Evolutionary conservation across 1,140 invertebrate species (phyloP).

Genomic region (Teleogryllus occipitalis): DNA sequence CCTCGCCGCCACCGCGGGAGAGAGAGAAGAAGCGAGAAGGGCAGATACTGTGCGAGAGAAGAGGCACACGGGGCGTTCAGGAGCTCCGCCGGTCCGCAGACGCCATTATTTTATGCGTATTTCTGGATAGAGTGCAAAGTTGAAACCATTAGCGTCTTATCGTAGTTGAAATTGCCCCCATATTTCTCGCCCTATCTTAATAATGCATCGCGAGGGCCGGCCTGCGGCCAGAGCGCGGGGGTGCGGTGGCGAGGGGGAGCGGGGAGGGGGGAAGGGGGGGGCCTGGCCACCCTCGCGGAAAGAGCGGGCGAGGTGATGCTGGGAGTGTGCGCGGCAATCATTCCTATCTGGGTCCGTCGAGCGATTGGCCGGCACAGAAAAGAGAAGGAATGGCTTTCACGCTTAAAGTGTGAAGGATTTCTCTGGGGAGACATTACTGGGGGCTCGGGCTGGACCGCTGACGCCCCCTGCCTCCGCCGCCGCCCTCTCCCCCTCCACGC

Average conservation of each 20-base stretch:
- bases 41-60: background rate
- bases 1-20: background rate
- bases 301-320: background rate
- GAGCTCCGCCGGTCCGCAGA: conserved; percentile 8
- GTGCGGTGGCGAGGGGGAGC: background rate
- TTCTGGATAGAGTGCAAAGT: conserved; percentile 25
- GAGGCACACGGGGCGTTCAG: background rate
- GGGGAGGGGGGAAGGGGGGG: background rate
- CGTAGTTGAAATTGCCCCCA: conserved; percentile 22
- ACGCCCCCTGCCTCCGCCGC: background rate
- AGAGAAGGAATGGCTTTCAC: conserved; percentile 19
- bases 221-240: background rate
- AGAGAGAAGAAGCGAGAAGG: background rate
- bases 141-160: conserved; percentile 27
- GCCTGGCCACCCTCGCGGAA: background rate
- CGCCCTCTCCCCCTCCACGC: background rate
- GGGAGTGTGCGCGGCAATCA: background rate
- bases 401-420: conserved; percentile 23
- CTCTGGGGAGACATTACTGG: background rate
- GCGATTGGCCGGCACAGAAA: conserved; percentile 12
- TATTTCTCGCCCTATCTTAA: conserved; percentile 26
- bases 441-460: background rate
- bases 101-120: conserved; percentile 23
- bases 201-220: conserved; percentile 20
- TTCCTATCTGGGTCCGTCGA: background rate